Evolutionary conservation across 2,113 vertebrate genomes (phyloP).

Genomic region (Chitala chitala): DNA sequence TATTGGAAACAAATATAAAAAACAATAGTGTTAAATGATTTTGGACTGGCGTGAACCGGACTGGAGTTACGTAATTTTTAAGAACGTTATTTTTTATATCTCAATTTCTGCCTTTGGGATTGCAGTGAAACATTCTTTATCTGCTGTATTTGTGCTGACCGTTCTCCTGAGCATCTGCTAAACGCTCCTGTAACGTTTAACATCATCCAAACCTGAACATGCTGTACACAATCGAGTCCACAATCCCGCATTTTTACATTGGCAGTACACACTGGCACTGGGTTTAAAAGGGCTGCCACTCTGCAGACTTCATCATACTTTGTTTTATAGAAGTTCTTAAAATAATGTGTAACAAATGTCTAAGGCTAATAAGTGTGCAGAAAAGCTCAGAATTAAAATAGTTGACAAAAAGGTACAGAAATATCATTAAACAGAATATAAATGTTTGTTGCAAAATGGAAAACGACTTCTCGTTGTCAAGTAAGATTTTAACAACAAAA

Average conservation of each 20-base stretch:
- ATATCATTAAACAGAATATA: constrained; percentile 53
- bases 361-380: constrained; percentile 42
- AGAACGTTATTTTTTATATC: neutral
- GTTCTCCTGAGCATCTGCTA: neutral
- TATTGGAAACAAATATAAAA: constrained; percentile 6
- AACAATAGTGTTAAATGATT: constrained; percentile 6
- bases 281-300: constrained; percentile 1
- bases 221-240: neutral
- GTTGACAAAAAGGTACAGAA: constrained; percentile 48
- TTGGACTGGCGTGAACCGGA: too few relatives aligned
- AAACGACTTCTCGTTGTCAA: constrained; percentile 26
- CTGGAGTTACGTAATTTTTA: too few relatives aligned
- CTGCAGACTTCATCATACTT: constrained; percentile 27
- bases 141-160: neutral
- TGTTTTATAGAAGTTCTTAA: constrained; percentile 45
- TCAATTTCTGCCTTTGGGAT: neutral
- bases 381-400: constrained; percentile 42
- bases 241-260: neutral
- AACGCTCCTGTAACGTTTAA: neutral
- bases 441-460: constrained; percentile 55
- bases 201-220: neutral
- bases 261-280: neutral
- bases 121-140: neutral
- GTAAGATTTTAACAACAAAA: constrained; percentile 1
- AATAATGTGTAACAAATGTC: constrained; percentile 53